Evolutionary conservation across 2,113 vertebrate genomes (phyloP).

Genomic region (Pontoporia blainvillei): DNA sequence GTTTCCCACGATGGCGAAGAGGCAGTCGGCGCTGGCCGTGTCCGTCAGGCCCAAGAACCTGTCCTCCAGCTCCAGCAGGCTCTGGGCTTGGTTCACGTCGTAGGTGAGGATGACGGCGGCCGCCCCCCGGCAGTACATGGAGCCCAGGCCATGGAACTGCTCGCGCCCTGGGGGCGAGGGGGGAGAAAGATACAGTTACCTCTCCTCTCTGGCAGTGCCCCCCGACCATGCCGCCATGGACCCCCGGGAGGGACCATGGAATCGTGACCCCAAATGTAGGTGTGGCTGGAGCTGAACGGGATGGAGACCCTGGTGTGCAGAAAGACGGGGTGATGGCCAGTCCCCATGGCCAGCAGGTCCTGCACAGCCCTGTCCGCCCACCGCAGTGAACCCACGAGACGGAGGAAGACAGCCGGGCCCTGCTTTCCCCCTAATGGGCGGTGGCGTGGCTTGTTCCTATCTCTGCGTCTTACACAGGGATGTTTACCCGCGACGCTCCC

Average conservation of each 20-base stretch:
- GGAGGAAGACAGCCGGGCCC: neutral
- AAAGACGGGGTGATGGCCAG: neutral
- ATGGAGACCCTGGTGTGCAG: neutral
- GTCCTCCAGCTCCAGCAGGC: conserved; percentile 93
- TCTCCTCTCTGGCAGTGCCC: fast-evolving
- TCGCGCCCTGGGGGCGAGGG: conserved; percentile 87
- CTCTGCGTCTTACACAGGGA: neutral
- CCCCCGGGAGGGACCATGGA: fast-evolving
- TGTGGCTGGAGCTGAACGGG: neutral
- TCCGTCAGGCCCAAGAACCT: conserved; percentile 95
- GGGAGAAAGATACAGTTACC: neutral
- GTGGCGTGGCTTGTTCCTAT: neutral
- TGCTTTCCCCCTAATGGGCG: neutral
- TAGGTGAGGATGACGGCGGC: conserved; percentile 94
- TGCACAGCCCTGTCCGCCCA: fast-evolving
- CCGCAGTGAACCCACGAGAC: fast-evolving
- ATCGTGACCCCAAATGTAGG: neutral
- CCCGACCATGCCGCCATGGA: neutral
- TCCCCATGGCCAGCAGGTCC: neutral
- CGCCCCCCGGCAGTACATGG: conserved; percentile 96
- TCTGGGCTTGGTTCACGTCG: conserved; percentile 92
- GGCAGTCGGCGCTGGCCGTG: conserved; percentile 91
- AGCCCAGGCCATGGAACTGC: conserved; percentile 97
- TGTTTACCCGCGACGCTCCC: neutral
- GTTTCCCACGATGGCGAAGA: conserved; percentile 95